These are phyloP conservation scores for Neodontobutis hainanensis DNA, from an alignment of 2,113 vertebrate genomes.

Conservation along the genomic window DNA sequence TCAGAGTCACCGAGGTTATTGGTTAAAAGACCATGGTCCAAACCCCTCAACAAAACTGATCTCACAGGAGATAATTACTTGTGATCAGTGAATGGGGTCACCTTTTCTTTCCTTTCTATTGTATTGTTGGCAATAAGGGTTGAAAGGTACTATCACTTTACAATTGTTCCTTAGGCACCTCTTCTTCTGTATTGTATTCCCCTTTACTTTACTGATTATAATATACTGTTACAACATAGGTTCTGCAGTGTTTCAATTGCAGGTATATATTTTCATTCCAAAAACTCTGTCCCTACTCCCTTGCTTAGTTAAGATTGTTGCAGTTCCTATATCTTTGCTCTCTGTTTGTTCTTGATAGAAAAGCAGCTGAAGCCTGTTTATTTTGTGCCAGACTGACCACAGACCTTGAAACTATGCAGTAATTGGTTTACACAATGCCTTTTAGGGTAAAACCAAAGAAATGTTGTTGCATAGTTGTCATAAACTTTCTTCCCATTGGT, in stretches of 20 bases:
- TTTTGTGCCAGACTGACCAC: constrained; percentile 42
- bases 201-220: neutral
- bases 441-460: constrained; percentile 63
- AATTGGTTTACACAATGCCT: constrained; percentile 37
- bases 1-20: neutral
- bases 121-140: constrained; percentile 9
- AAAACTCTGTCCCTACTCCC: neutral
- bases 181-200: constrained; percentile 2
- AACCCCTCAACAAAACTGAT: constrained; percentile 6
- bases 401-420: constrained; percentile 50
- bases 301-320: constrained; percentile 6
- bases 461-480: constrained; percentile 27
- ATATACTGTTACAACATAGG: neutral
- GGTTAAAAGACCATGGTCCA: constrained; percentile 23
- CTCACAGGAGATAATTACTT: constrained; percentile 5
- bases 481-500: neutral
- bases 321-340: constrained; percentile 14
- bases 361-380: constrained; percentile 28
- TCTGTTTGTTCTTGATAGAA: constrained; percentile 25
- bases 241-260: too few species aligned
- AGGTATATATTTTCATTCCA: too few species aligned
- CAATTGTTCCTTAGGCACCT: constrained; percentile 23
- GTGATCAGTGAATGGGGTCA: constrained; percentile 35
- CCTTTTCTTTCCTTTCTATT: constrained; percentile 41
- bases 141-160: constrained; percentile 47